Base-by-base conservation (phyloP, 2,113 vertebrate species). In the Odontesthes bonariensis region DNA sequence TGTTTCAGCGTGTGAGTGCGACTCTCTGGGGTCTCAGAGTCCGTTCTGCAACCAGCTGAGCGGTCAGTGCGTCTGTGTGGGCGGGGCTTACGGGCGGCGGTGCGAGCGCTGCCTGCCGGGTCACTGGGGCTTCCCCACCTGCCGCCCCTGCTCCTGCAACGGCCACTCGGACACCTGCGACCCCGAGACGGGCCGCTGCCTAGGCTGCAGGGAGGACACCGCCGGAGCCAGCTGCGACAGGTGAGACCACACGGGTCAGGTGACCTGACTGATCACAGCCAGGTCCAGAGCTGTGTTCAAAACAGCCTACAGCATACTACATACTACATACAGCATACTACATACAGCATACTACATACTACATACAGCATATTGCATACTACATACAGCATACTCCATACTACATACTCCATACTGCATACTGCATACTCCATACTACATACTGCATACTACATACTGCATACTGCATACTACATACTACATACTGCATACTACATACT, bases 111-210 rank as follows among this genome's bases (percentile, higher is more conserved):
- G 98, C 77, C 91, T 98, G 51, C 96, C 96, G 0, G 95, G 95
- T 8, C 94, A 96, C 88, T 99, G 98, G 98, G 97, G 97, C 14
- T 99, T 99, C 82, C 97, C 98, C 0, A 83, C 75, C 85, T 99
- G 98, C 82, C 95, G 95, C 42, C 94, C 94, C 58, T 99, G 98
- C 89, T 86, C 93, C 35, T 99, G 98, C 73, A 99, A 98, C 0
- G 96, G 97, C 46, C 98, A 99, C 0, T 72, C 95, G 0, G 96
- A 98, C 0, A 86, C 95, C 76, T 99, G 98, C 3, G 94, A 96
- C 81, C 55, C 93, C 0, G 84, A 87, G 76, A 96, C 91, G 0
- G 98, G 98, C 2, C 91, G 93, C 79, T 99, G 98, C 81, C 76
- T 94, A 49, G 63, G 83, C 87, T 99, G 98, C 85, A 91, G 93